These are phyloP conservation scores for Merodon equestris DNA, from an alignment of 2,888 invertebrate species.

Conservation along the genomic window DNA sequence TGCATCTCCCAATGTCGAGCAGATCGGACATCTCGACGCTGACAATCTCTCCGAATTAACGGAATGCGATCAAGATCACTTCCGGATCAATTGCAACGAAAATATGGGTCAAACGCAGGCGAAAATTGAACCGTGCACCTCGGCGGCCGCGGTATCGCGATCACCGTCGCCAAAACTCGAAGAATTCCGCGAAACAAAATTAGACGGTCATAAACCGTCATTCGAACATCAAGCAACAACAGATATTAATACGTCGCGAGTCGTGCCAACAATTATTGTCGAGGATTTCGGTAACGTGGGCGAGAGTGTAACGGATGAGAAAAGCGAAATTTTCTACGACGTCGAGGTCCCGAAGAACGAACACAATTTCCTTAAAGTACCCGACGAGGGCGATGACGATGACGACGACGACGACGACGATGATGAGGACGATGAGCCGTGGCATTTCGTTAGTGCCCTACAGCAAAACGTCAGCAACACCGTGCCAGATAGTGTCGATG, in stretches of 20 bases:
- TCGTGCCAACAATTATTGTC: conserved; percentile 76
- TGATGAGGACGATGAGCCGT: conserved; percentile 63
- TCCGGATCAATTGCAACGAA: conserved; percentile 60
- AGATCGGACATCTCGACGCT: conserved; percentile 5
- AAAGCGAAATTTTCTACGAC: conserved; percentile 75
- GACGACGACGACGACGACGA: conserved; percentile 45
- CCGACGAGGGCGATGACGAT: conserved; percentile 69
- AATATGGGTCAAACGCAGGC: conserved; percentile 70
- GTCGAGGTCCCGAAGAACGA: conserved; percentile 69
- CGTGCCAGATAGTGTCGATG: conserved; percentile 50
- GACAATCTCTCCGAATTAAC: conserved; percentile 66
- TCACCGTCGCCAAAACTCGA: conserved; percentile 62
- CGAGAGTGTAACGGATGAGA: conserved; percentile 62
- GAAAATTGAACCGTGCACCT: conserved; percentile 51
- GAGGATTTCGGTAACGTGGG: conserved; percentile 73
- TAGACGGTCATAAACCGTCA: conserved; percentile 66
- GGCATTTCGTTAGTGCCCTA: conserved; percentile 70
- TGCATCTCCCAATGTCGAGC: conserved; percentile 55
- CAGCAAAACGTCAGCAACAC: conserved; percentile 69
- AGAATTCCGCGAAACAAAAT: conserved; percentile 74
- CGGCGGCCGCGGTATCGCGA: conserved; percentile 31
- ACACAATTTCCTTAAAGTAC: conserved; percentile 70
- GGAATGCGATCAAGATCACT: conserved; percentile 72
- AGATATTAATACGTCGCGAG: conserved; percentile 1
- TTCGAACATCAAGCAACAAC: conserved; percentile 3